Conservation (phyloP, 2,888 invertebrate species). For the Liopterus haemorrhoidalis region DNA sequence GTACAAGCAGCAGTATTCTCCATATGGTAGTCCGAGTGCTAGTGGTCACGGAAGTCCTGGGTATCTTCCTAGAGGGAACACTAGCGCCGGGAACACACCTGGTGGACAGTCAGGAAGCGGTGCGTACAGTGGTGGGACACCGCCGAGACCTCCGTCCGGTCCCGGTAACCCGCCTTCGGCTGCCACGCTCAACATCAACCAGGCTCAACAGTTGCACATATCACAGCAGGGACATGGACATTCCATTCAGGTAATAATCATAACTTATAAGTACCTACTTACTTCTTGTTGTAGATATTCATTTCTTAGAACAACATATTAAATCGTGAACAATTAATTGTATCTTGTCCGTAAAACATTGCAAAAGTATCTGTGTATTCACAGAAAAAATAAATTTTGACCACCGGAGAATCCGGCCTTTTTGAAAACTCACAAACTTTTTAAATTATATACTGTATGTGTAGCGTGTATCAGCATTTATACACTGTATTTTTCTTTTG, state of each 20-base stretch:
- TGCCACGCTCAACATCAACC: conserved; percentile 72
- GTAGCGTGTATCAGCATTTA: no score
- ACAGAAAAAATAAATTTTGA: no score
- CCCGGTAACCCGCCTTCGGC: conserved; percentile 41
- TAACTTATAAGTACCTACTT: no score
- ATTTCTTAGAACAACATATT: no score
- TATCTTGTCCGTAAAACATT: no score
- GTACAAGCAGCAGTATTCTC: conserved; percentile 60
- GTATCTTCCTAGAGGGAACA: conserved; percentile 40
- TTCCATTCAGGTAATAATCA: conserved; percentile 74
- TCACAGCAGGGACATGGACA: conserved; percentile 66
- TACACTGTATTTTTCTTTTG: no score
- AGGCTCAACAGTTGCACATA: conserved; percentile 83
- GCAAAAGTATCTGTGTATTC: no score
- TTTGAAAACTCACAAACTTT: no score
- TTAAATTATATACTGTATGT: no score
- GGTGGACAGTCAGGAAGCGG: conserved; percentile 34
- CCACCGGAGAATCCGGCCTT: no score
- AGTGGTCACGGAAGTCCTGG: conserved; percentile 53
- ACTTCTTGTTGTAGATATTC: no score
- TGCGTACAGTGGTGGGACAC: conserved; percentile 43
- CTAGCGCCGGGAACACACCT: conserved; percentile 32
- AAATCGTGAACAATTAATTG: no score
- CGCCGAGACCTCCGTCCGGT: conserved; percentile 51
- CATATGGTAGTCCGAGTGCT: conserved; percentile 60